Percentiles rank a stretch among this genome's conserved stretches.
These are phyloP conservation scores for Temnothorax curvispinosus DNA, from an alignment of 1,140 invertebrate species.

Conservation along the genomic window DNA sequence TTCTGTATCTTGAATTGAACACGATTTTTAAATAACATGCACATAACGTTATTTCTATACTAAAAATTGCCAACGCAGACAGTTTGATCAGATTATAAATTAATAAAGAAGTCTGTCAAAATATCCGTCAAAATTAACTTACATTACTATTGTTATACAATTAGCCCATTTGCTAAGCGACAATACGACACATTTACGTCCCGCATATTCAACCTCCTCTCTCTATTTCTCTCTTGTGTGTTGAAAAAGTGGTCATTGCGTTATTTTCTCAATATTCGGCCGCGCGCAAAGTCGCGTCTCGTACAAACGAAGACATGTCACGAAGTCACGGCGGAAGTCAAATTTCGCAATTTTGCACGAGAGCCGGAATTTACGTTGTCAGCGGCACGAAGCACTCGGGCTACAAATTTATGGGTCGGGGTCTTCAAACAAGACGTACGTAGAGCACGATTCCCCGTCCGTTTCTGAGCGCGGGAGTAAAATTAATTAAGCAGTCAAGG, in stretches of 20 bases:
- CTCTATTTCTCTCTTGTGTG: too few relatives aligned
- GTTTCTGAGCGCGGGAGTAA: conserved; percentile 55
- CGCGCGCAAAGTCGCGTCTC: neutral
- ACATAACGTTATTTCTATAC: neutral
- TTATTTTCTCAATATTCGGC: neutral
- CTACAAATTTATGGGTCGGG: conserved; percentile 62
- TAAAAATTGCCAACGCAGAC: neutral
- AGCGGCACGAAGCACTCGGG: conserved; percentile 53
- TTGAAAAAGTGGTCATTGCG: neutral
- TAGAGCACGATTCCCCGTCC: conserved; percentile 57
- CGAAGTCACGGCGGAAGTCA: conserved; percentile 44
- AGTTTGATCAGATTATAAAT: neutral
- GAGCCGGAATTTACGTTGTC: conserved; percentile 60
- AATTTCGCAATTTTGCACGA: conserved; percentile 60
- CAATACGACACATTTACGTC: neutral
- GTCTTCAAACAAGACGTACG: conserved; percentile 61
- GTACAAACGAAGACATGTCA: conserved; percentile 35
- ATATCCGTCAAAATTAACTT: neutral
- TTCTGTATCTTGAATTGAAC: neutral
- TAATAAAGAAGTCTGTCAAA: neutral
- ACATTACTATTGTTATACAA: neutral
- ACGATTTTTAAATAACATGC: neutral
- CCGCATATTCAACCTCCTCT: too few relatives aligned
- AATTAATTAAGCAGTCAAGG: conserved; percentile 65
- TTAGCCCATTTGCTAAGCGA: neutral